Evolutionary conservation across 2,113 vertebrate genomes (phyloP).

Genomic region (Heteronetta atricapilla): DNA sequence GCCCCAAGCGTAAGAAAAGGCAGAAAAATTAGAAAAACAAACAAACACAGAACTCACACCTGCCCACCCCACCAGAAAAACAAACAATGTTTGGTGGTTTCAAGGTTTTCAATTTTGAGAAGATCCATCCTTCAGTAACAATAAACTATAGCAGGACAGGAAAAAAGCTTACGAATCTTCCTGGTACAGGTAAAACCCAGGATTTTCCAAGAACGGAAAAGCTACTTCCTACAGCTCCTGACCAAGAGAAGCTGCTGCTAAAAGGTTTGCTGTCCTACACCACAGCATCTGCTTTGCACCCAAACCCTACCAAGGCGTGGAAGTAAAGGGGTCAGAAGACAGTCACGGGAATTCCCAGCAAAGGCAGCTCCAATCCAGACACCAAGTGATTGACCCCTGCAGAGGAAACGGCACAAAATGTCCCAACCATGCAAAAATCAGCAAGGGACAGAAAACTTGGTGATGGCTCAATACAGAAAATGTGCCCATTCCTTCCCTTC

Average conservation of each 20-base stretch:
- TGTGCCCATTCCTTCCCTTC: not conserved
- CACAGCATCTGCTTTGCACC: not conserved
- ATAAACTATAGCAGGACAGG: not conserved
- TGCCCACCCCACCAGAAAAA: not conserved
- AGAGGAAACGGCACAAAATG: not conserved
- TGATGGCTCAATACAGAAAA: not conserved
- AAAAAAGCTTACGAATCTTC: not conserved
- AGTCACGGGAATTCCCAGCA: not conserved
- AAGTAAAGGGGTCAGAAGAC: not conserved
- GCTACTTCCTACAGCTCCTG: not conserved
- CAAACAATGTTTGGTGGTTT: not conserved
- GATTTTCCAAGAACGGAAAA: not conserved
- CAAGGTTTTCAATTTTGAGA: not conserved
- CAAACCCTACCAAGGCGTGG: rapidly evolving
- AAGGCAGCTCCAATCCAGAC: not conserved
- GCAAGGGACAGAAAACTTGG: not conserved
- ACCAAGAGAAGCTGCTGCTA: not conserved
- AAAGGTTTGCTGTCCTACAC: not conserved
- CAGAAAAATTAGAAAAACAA: not conserved
- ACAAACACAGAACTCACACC: not conserved
- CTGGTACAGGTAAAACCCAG: not conserved
- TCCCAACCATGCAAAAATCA: not conserved
- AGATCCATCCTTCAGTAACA: not conserved
- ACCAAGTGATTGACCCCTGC: not conserved
- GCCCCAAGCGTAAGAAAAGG: not conserved